These are phyloP conservation scores for Caenorhabditis plicata DNA, from an alignment of 2,888 invertebrate species.

Conservation along the genomic window DNA sequence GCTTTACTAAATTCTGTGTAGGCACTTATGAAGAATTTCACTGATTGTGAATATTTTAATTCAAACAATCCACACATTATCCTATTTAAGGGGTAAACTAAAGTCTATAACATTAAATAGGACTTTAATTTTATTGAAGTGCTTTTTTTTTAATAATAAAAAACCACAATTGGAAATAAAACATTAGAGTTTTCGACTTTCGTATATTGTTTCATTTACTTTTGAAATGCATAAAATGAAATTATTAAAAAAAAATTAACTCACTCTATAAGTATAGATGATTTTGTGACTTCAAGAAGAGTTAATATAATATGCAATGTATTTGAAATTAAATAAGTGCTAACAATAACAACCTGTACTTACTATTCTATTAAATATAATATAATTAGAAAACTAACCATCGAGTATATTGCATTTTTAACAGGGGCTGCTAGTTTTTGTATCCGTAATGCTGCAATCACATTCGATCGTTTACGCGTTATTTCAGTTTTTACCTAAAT, in stretches of 20 bases:
- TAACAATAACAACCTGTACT: conserved; percentile 50
- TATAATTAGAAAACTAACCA: conserved; percentile 18
- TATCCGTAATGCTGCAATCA: conserved; percentile 30
- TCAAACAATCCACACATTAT: too few relatives aligned
- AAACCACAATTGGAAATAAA: too few relatives aligned
- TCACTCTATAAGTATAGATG: conserved; percentile 34
- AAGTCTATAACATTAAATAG: too few relatives aligned
- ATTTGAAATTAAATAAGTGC: conserved; percentile 53
- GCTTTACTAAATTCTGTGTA: too few relatives aligned
- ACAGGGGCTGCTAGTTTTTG: conserved; percentile 34
- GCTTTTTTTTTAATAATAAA: too few relatives aligned
- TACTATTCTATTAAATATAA: neutral
- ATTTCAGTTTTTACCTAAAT: conserved; percentile 4
- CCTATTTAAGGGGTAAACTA: too few relatives aligned
- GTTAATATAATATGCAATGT: conserved; percentile 47
- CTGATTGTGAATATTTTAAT: too few relatives aligned
- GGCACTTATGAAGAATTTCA: too few relatives aligned
- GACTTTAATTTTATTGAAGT: too few relatives aligned
- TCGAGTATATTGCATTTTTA: conserved; percentile 53
- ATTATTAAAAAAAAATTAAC: conserved; percentile 1
- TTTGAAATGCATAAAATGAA: neutral
- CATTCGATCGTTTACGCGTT: conserved; percentile 20
- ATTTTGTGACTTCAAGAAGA: conserved; percentile 38
- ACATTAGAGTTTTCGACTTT: too few relatives aligned
- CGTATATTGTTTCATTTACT: neutral